A percentile compares a stretch with the other conserved stretches of the same genome.
Evolutionary conservation across 2,888 invertebrate species (phyloP).

Genomic region (Cryptocephalus moraei): DNA sequence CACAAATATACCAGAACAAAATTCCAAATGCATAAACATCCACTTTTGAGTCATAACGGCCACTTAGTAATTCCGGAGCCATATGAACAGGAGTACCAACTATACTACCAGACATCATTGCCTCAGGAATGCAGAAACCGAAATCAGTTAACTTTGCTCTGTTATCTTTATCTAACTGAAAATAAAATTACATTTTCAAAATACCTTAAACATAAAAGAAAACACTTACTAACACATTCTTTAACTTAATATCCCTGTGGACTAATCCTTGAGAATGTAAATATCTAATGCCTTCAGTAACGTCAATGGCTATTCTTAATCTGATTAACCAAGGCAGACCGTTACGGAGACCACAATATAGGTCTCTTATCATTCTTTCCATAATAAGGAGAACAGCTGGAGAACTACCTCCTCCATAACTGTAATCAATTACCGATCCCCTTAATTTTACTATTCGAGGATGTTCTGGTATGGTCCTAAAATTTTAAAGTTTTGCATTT

Average conservation of each 20-base stretch:
- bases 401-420: conserved; percentile 55
- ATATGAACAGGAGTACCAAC: conserved; percentile 86
- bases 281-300: conserved; percentile 78
- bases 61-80: conserved; percentile 79
- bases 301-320: conserved; percentile 68
- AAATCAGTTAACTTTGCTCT: conserved; percentile 78
- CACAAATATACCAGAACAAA: conserved; percentile 83
- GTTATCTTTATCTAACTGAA: conserved; percentile 54
- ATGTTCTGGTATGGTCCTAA: conserved; percentile 70
- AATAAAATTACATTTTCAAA: conserved; percentile 2
- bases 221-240: conserved; percentile 65
- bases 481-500: background rate
- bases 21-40: conserved; percentile 88
- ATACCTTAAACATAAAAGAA: background rate
- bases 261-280: conserved; percentile 81
- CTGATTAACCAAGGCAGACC: conserved; percentile 55
- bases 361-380: conserved; percentile 61
- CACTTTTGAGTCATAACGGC: conserved; percentile 72
- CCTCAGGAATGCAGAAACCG: conserved; percentile 83
- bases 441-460: conserved; percentile 64
- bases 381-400: conserved; percentile 75
- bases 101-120: conserved; percentile 82
- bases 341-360: conserved; percentile 64
- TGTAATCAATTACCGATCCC: conserved; percentile 74
- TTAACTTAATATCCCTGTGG: conserved; percentile 81